Conservation (phyloP, 2,888 invertebrate species). For the Physocephala rufipes region DNA sequence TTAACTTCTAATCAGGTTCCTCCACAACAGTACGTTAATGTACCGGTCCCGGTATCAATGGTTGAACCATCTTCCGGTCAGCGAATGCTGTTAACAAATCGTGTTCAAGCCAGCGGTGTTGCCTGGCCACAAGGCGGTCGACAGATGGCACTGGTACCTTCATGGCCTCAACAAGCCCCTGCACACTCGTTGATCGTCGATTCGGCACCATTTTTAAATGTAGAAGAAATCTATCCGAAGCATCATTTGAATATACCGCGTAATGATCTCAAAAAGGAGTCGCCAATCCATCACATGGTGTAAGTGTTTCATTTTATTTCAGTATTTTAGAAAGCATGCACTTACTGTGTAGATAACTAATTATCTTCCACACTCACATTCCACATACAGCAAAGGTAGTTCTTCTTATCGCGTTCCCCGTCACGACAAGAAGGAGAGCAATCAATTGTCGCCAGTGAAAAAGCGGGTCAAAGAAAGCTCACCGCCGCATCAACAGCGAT, state of each 20-base stretch:
- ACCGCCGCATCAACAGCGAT: slow-evolving; percentile 75
- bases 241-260: slow-evolving; percentile 72
- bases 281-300: slow-evolving; percentile 68
- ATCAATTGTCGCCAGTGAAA: slow-evolving; percentile 94
- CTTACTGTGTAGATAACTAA: slow-evolving; percentile 5
- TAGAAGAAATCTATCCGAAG: slow-evolving; percentile 68
- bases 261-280: slow-evolving; percentile 70
- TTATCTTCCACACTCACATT: slow-evolving; percentile 8
- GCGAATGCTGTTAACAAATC: slow-evolving; percentile 77
- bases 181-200: slow-evolving; percentile 79
- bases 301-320: slow-evolving; percentile 48
- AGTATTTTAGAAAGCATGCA: neutral
- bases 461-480: slow-evolving; percentile 96
- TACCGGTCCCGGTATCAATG: slow-evolving; percentile 83
- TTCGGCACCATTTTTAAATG: slow-evolving; percentile 77
- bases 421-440: slow-evolving; percentile 83
- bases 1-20: slow-evolving; percentile 68
- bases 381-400: slow-evolving; percentile 56
- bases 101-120: slow-evolving; percentile 65
- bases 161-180: slow-evolving; percentile 83
- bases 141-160: slow-evolving; percentile 84
- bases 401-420: slow-evolving; percentile 66
- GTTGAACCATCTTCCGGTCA: slow-evolving; percentile 85
- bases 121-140: slow-evolving; percentile 69
- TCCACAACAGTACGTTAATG: slow-evolving; percentile 84